Percentiles rank a stretch among this genome's conserved stretches.
Conservation (phyloP, 2,888 invertebrate genomes). For the Catocala nupta region DNA sequence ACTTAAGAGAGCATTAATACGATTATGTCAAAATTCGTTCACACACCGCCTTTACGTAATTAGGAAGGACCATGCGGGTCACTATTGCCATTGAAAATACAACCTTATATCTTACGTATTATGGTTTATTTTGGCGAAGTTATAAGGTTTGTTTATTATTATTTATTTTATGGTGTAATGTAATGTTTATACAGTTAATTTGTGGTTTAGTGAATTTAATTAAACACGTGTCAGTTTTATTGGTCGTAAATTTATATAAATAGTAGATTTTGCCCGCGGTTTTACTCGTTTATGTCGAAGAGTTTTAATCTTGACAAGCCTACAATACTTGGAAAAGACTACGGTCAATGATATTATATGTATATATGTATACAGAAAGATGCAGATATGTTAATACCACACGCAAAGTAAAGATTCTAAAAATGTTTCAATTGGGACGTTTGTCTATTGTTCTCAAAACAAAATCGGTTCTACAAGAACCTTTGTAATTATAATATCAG, state of each 20-base stretch:
- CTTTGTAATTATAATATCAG: too few species aligned
- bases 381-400: too few species aligned
- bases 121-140: conserved; percentile 6
- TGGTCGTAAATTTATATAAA: conserved; percentile 28
- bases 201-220: conserved; percentile 43
- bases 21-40: conserved; percentile 44
- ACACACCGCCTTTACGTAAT: conserved; percentile 31
- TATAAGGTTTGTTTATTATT: conserved; percentile 19
- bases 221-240: conserved; percentile 35
- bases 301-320: too few species aligned
- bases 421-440: too few species aligned
- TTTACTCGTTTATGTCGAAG: too few species aligned
- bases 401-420: too few species aligned
- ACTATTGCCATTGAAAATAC: background rate
- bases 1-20: conserved; percentile 35
- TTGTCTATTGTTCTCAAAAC: too few species aligned
- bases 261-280: background rate
- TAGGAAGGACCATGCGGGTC: conserved; percentile 37
- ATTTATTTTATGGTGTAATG: conserved; percentile 48
- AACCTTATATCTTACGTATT: fast-evolving
- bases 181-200: conserved; percentile 28
- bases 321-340: too few species aligned
- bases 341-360: too few species aligned
- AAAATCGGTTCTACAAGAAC: too few species aligned
- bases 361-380: too few species aligned